These are phyloP conservation scores for Bujurquina vittata DNA, from an alignment of 2,113 vertebrate genomes.

Conservation along the genomic window DNA sequence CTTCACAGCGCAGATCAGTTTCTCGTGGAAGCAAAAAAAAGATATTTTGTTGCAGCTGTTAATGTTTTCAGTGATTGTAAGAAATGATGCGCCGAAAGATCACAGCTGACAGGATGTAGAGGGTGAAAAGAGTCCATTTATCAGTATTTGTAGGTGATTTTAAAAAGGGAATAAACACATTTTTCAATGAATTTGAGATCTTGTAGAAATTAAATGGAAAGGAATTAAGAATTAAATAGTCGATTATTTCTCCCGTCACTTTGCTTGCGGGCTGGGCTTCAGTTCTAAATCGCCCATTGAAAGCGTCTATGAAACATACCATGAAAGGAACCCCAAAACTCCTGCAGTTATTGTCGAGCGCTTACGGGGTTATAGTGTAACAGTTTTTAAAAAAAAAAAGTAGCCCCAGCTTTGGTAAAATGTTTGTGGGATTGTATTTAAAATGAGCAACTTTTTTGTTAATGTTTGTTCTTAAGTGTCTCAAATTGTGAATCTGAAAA, in stretches of 20 bases:
- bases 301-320: neutral
- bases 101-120: neutral
- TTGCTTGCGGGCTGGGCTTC: neutral
- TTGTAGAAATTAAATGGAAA: neutral
- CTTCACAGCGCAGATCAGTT: neutral
- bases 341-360: neutral
- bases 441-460: neutral
- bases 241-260: neutral
- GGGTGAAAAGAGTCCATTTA: neutral
- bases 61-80: neutral
- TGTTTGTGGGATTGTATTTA: neutral
- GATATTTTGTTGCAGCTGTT: conserved; percentile 8
- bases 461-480: too few relatives aligned
- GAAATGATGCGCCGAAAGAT: too few relatives aligned
- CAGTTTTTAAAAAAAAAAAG: too few relatives aligned
- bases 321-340: neutral
- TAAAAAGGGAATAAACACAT: neutral
- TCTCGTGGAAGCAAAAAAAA: neutral
- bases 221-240: neutral
- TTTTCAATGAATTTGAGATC: neutral
- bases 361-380: neutral
- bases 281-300: neutral
- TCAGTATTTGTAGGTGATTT: neutral
- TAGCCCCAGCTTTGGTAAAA: neutral
- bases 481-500: too few relatives aligned